Evolutionary conservation across 2,888 invertebrate species (phyloP), one percentile per base, ranked within the genome.

Genomic region (Napeogenes inachia): DNA sequence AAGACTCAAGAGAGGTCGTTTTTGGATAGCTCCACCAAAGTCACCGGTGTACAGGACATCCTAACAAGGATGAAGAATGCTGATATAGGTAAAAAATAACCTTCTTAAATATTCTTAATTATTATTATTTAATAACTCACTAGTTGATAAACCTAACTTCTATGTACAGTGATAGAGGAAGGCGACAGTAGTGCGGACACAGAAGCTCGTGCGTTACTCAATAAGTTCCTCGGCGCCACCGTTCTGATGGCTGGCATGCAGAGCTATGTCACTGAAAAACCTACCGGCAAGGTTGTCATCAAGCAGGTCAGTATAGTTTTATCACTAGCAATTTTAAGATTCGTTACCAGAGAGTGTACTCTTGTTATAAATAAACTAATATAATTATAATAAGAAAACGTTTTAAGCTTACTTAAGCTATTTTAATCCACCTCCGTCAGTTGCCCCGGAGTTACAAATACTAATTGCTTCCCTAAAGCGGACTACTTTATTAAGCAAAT

Each of bases 211-310:
- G 93, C 94, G 66, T 90, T 96, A 72, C 92, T 96, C 59, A 96
- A 96, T 89, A 96, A 95, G 90, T 96, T 96, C 89, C 91, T 96
- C 59, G 96, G 96, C 62, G 95, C 95, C 68, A 94, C 94, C 73
- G 95, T 95, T 73, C 93, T 96, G 64, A 93, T 96, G 91, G 93
- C 94, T 60, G 95, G 95, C 71, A 94, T 95, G 91, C 95, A 95
- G 87, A 76, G 76, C 73, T 89, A 90, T 82, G 86, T 91, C 71
- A 70, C 77, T 10, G 88, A 89, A 63, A 77, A 77, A 64, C 79
- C 82, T 6, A 57, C 70, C 2, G 82, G 79, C 42, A 78, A 78
- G 65, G 57, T 80, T 57, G 53, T 70, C 66, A 61, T 78, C 59
- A 75, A 75, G 45, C 82, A 86, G 82, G 87, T 88, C 61, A 68